phyloP scores from a whole-genome alignment of 2,113 vertebrate species.

The Dicrurus megarhynchus region DNA sequence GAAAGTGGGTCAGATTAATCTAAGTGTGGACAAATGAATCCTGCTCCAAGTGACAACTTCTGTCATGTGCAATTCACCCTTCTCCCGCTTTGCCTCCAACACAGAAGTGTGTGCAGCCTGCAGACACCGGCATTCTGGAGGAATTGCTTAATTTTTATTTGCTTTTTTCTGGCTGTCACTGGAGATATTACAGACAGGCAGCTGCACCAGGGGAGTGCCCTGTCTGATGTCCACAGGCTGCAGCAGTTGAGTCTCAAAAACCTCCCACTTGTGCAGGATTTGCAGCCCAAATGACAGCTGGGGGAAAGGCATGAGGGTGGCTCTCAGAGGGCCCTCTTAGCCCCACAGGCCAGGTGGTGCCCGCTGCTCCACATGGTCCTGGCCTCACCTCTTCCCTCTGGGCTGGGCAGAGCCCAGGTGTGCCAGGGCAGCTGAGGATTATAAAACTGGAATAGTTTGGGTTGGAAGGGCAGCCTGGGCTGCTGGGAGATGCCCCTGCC shows the following conservation, averaged over 20 bases:
- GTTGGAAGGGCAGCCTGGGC: background rate
- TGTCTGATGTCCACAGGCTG: background rate
- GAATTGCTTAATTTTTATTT: background rate
- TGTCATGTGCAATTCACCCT: background rate
- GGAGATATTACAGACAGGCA: background rate
- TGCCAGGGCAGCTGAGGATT: background rate
- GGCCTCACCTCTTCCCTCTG: background rate
- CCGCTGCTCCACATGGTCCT: rapidly evolving
- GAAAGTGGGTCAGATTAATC: background rate
- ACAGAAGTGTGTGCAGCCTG: background rate
- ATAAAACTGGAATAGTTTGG: rapidly evolving
- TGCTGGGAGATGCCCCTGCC: background rate
- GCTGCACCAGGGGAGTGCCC: background rate
- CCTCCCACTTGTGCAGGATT: background rate
- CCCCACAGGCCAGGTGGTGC: background rate
- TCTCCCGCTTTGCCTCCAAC: background rate
- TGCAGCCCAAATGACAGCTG: background rate
- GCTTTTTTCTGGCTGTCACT: background rate
- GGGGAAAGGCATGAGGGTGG: background rate
- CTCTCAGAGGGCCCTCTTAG: background rate
- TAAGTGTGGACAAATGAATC: background rate
- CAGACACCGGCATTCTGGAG: background rate
- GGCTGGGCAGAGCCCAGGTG: too few species aligned
- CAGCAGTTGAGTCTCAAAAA: background rate
- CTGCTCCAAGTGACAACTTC: background rate